Evolutionary conservation across 2,797 vertebrate genomes (phyloP).

Genomic region (Manis javanica): DNA sequence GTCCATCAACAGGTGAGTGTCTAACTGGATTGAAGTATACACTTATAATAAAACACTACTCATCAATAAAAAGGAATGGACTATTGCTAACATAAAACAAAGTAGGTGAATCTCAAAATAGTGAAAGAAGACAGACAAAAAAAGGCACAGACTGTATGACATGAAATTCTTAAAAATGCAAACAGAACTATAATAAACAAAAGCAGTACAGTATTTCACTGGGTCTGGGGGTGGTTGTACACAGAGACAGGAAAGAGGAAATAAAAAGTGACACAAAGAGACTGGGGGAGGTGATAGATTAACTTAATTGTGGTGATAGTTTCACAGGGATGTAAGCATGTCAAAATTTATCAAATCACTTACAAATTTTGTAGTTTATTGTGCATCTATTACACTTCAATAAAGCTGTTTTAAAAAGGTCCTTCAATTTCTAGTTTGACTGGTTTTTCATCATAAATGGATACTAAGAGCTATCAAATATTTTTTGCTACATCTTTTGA

Average conservation of each 20-base stretch:
- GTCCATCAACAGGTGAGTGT: neutral
- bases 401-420: neutral
- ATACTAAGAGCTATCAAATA: neutral
- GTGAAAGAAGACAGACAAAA: constrained; percentile 4
- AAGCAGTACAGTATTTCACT: neutral
- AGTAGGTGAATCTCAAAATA: neutral
- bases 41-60: neutral
- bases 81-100: neutral
- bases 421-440: neutral
- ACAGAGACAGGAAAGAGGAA: neutral
- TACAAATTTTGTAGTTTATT: neutral
- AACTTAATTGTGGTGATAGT: neutral
- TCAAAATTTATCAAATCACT: neutral
- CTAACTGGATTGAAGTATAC: neutral
- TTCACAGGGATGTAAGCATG: neutral
- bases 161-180: neutral
- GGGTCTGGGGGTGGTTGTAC: neutral
- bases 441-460: neutral
- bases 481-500: neutral
- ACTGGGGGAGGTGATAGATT: neutral
- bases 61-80: neutral
- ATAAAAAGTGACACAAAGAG: neutral
- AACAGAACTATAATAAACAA: neutral
- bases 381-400: neutral
- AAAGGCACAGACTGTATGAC: neutral